Conservation (phyloP, 2,113 vertebrate genomes). For the Oncorhynchus kisutch region DNA sequence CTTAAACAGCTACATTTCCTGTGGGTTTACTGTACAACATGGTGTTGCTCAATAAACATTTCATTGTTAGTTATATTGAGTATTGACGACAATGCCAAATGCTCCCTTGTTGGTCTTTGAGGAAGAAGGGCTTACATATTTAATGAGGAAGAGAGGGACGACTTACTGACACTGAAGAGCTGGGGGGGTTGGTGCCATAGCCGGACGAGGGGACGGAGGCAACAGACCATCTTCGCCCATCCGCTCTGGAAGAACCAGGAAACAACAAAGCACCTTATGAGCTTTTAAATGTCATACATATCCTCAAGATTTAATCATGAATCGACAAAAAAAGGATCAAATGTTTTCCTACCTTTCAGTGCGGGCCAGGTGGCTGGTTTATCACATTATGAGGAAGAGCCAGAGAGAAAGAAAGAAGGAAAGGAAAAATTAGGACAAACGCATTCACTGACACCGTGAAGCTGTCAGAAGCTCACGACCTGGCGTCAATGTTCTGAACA, state of each 20-base stretch:
- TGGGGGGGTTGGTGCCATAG: conserved; percentile 95
- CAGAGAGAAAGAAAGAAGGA: neutral
- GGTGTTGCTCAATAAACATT: no score
- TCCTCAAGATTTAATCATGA: neutral
- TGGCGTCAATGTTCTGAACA: conserved; percentile 32
- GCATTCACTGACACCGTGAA: neutral
- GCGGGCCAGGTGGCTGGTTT: conserved; percentile 64
- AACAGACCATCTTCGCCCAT: conserved; percentile 93
- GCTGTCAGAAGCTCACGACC: conserved; percentile 15
- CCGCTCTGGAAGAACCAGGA: conserved; percentile 73
- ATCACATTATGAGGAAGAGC: neutral
- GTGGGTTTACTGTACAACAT: no score
- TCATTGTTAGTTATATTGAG: no score
- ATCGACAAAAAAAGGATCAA: neutral
- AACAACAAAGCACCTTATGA: conserved; percentile 16
- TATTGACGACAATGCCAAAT: no score
- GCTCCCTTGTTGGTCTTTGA: neutral
- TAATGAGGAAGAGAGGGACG: neutral
- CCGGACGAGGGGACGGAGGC: conserved; percentile 93
- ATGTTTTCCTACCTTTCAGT: conserved; percentile 63
- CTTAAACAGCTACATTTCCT: no score
- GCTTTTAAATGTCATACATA: neutral
- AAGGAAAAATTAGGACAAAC: neutral
- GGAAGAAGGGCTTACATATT: neutral
- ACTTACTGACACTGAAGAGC: conserved; percentile 92